Evolutionary conservation across 2,888 invertebrate genomes (phyloP), one percentile per base, ranked within the genome.

Genomic region (Abrostola tripartita): DNA sequence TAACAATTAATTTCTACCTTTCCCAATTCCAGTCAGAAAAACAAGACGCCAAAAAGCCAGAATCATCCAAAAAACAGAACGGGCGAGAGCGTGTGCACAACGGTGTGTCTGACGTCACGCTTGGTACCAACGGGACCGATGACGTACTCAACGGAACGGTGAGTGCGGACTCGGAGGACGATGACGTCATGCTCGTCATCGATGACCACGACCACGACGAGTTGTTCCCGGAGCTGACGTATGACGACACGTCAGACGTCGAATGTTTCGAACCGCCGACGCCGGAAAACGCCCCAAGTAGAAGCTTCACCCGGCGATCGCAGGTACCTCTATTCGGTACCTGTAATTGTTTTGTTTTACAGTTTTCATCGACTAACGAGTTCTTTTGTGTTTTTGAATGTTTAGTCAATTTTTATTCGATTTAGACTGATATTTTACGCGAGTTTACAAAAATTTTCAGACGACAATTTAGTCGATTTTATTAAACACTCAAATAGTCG

Each of bases 191-290:
- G 78, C 84, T 87, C 71, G 86, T 91, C 65, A 84, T 85, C 56
- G 84, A 87, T 55, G 89, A 89, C 78, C 87, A 84, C 52, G 90
- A 89, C 61, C 83, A 85, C 14, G 94, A 94, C 81, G 94, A 94
- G 68, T 78, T 90, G 86, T 95, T 92, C 87, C 95, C 95, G 52
- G 95, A 95, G 81, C 87, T 95, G 66, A 85, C 92, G 42, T 95
- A 95, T 74, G 94, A 92, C 56, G 94, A 94, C 57, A 87, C 84
- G 37, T 92, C 92, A 0, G 93, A 93, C 68, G 85, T 82, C 40
- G 92, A 91, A 71, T 79, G 81, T 66, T 89, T 87, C 67, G 92
- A 92, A 75, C 85, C 86, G 65, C 85, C 88, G 41, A 83, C 88
- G 37, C 83, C 85, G 2, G 89, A 88, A 62, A 83, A 81, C 52